Conservation (phyloP, 2,888 invertebrate species). For the Agrenia bidenticulata region DNA sequence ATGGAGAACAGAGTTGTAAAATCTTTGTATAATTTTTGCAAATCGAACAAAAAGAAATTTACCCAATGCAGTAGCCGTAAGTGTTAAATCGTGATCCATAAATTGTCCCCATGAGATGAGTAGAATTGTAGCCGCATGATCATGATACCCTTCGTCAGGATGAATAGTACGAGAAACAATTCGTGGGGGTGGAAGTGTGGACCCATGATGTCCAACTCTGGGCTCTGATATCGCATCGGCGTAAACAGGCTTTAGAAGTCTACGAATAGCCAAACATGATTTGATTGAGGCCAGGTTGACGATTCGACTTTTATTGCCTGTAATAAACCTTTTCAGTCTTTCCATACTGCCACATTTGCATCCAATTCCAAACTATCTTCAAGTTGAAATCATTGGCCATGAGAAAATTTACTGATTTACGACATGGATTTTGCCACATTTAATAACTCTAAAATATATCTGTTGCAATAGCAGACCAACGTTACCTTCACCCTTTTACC, state of each 20-base stretch:
- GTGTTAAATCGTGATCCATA: conserved; percentile 90
- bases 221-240: conserved; percentile 83
- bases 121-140: conserved; percentile 91
- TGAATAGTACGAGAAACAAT: conserved; percentile 88
- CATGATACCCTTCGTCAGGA: conserved; percentile 88
- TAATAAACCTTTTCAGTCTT: conserved; percentile 2
- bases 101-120: conserved; percentile 93
- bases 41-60: conserved; percentile 43
- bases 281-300: background rate
- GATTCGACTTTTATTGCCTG: background rate
- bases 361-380: background rate
- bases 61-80: conserved; percentile 86
- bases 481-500: conserved; percentile 7
- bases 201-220: conserved; percentile 74
- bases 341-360: too few relatives aligned
- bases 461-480: background rate
- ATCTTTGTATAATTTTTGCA: too few relatives aligned
- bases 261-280: conserved; percentile 53
- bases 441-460: background rate
- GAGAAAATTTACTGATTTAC: background rate
- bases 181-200: conserved; percentile 74
- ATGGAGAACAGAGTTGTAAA: too few relatives aligned
- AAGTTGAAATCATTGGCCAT: background rate
- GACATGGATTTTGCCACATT: background rate
- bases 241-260: conserved; percentile 76